These are phyloP conservation scores for Cyrtonyx montezumae DNA, from an alignment of 2,113 vertebrate genomes.

Conservation along the genomic window DNA sequence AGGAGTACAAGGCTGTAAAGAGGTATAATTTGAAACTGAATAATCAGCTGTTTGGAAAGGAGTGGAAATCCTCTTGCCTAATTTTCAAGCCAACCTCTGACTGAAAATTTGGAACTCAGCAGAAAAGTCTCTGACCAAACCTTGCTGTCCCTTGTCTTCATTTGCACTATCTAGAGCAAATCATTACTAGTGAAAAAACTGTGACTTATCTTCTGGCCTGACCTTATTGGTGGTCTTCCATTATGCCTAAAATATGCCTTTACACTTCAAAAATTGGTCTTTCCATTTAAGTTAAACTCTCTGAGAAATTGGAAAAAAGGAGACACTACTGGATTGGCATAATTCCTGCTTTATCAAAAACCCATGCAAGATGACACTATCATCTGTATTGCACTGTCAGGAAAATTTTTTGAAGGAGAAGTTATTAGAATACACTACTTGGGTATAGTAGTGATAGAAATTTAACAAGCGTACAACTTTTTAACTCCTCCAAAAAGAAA, in stretches of 20 bases:
- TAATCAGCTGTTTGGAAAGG: not conserved
- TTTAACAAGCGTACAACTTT: fast-evolving
- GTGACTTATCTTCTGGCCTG: not conserved
- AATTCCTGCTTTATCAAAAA: not conserved
- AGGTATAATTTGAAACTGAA: not conserved
- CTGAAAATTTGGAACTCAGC: not conserved
- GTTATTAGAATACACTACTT: not conserved
- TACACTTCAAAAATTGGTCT: not conserved
- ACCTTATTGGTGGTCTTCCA: not conserved
- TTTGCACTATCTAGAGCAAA: not conserved
- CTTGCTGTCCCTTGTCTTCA: not conserved
- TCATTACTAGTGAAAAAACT: not conserved
- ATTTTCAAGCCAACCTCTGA: not conserved
- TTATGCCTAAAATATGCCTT: not conserved
- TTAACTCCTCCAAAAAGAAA: not conserved
- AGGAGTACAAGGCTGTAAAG: not conserved
- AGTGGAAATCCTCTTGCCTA: not conserved
- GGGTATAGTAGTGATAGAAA: not conserved
- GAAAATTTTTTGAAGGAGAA: not conserved
- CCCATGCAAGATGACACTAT: not conserved
- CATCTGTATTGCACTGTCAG: not conserved
- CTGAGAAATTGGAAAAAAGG: not conserved
- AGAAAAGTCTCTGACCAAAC: not conserved
- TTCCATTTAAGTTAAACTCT: not conserved
- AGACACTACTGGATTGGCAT: not conserved